Conservation (phyloP, 1,140 invertebrate genomes). For the Bombus waltoni region DNA sequence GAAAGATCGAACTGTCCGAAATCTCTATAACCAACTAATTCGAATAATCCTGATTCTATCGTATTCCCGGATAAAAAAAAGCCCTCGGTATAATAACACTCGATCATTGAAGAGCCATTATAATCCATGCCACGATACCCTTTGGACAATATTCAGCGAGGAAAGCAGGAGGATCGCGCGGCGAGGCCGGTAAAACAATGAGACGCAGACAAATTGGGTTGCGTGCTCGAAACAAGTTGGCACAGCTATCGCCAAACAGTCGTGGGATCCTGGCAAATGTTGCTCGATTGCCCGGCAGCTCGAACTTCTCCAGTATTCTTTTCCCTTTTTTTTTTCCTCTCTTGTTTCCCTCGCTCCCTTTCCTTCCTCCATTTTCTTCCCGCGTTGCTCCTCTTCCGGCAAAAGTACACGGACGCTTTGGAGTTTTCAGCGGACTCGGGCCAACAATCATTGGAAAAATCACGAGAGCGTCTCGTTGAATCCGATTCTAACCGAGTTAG, state of each 20-base stretch:
- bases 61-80: not conserved
- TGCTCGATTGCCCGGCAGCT: slow-evolving; percentile 75
- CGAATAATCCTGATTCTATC: no score
- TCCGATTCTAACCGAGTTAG: slow-evolving; percentile 81
- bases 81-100: slow-evolving; percentile 39
- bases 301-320: slow-evolving; percentile 66
- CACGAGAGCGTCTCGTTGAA: slow-evolving; percentile 67
- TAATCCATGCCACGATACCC: slow-evolving; percentile 52
- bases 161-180: slow-evolving; percentile 24
- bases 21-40: no score
- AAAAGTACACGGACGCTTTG: slow-evolving; percentile 23
- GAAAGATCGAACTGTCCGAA: no score
- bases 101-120: slow-evolving; percentile 63
- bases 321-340: slow-evolving; percentile 51
- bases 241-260: slow-evolving; percentile 83
- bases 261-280: slow-evolving; percentile 81
- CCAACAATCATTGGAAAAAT: slow-evolving; percentile 54
- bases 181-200: slow-evolving; percentile 75
- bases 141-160: slow-evolving; percentile 15
- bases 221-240: slow-evolving; percentile 82
- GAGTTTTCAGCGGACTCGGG: not conserved
- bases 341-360: not conserved
- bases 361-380: no score
- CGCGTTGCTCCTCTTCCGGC: no score
- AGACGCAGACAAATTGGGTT: slow-evolving; percentile 82